Base-by-base conservation (phyloP, 35 echinoderm and acorn worm genomes). In the Nesometra sesokonis region DNA sequence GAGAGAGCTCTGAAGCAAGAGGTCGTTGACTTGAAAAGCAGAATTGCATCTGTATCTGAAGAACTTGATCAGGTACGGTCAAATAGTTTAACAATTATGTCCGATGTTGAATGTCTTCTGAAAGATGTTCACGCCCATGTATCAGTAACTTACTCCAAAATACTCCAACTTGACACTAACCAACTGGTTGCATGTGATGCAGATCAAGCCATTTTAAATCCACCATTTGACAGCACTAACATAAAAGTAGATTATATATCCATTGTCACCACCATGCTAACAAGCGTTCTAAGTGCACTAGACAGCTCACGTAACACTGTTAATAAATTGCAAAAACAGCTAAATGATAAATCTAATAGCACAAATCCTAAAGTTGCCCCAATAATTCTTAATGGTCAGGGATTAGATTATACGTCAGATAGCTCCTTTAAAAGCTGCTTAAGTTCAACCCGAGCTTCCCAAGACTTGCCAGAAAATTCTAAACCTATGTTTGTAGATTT, bases 1-100 rank as follows among this genome's bases (percentile, higher is more conserved):
- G 88, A 91, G 80, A 90, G 83, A 88, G 84, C 78, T 36, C 82
- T 90, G 37, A 99, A 93, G 39, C 93, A 99, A 37, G 90, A 90
- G 82, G 88, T 92, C 0, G 85, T 88, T 29, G 88, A 85, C 27
- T 76, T 88, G 43, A 86, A 99, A 84, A 77, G 87, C 77, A 90
- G 94, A 85, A 83, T 92, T 77, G 85, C 86, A 52, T 85, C 84
- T 11, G 37, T 99, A 31, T 88, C 38, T 32, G 84, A 92, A 77
- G 85, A 94, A 46, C 83, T 94, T 33, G 85, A 93, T 82, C 80
- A 93, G 85, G 92, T 90, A 90, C 88, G 88, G 85, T 87, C 79
- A 89, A 77, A 84, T 57, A 88, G 86, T 84, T 46, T 83, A 85
- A 88, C 85, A 57, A 77, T 87, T 57, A 82, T 86, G 9, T 11